Evolutionary conservation across 2,797 vertebrate genomes (phyloP), one percentile per base, ranked within the genome.

Genomic region (Myripristis jacobus): DNA sequence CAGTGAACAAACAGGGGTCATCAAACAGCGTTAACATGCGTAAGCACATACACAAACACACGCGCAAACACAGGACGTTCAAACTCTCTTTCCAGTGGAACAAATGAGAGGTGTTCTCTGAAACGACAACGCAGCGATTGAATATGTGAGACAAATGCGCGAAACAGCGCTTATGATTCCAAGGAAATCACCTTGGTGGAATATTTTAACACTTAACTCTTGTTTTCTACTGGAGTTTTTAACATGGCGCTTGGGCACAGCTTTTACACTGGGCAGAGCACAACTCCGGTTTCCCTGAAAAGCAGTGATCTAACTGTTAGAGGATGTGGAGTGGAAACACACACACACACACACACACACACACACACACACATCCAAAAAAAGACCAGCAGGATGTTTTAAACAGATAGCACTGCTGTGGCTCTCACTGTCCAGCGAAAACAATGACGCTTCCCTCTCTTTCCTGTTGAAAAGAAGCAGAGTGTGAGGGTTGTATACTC

Each of bases 51-150:
- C 43, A 52, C 15, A 22, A 47, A 43, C 47, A 25, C 15, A 59
- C 34, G 61, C 62, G 77, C 59, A 52, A 54, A 60, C 47, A 36
- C 16, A 51, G 21, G 16, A 70, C 47, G 50, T 34, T 48, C 29
- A 71, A 70, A 57, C n/a, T 48, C 22, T 66, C 56, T 85, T 88
- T 80, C 78, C 77, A 88, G 59, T 87, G 86, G 73, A 92, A 89
- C 68, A 75, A 82, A 70, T 89, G 52, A 90, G 68, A 69, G 64
- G 58, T 67, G 16, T 50, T 81, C 44, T 59, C 27, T 29, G 21
- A 73, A 80, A 65, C 13, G 54, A 22, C 44, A 82, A 76, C 65
- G 50, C 66, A 72, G 27, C 62, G 53, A 44, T 61, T 66, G 79
- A 51, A 47, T 70, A 73, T 67, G 64, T 46, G 61, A 74, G 74